A percentile compares a stretch with the other conserved stretches of the same genome.
Conservation (phyloP, 53 echinoderm and acorn worm species). For the Pentamera pediparva region DNA sequence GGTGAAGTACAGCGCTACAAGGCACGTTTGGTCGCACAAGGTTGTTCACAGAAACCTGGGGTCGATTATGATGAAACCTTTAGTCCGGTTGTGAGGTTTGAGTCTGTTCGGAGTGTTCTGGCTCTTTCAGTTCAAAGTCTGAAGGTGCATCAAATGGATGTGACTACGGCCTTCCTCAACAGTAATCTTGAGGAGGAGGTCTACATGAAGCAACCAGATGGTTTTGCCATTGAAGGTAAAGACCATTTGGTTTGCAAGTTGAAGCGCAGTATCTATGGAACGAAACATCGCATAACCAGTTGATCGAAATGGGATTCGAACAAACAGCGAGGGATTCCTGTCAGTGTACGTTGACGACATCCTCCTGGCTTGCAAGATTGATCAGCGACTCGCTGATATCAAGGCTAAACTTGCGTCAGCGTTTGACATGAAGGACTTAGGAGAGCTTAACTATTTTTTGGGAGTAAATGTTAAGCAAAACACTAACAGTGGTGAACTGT, state of each 20-base stretch:
- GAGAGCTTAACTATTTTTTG: background rate
- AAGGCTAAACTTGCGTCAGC: background rate
- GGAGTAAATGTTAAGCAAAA: no score
- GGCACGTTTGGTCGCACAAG: constrained; percentile 6
- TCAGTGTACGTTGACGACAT: background rate
- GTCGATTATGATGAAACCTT: background rate
- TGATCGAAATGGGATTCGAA: constrained; percentile 4
- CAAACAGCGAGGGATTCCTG: background rate
- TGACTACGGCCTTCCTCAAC: constrained; percentile 8
- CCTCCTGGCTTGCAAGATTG: background rate
- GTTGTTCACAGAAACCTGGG: constrained; percentile 1
- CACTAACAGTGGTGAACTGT: background rate
- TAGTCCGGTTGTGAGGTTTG: constrained; percentile 3
- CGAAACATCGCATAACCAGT: background rate
- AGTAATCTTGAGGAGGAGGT: constrained; percentile 2
- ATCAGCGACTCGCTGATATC: background rate
- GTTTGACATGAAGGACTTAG: background rate
- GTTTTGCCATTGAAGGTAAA: background rate
- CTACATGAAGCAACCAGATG: constrained; percentile 12
- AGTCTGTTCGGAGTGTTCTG: background rate
- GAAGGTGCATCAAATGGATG: constrained; percentile 13
- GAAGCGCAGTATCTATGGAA: background rate
- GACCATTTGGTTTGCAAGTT: background rate
- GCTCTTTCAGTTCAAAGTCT: background rate
- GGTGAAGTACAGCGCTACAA: background rate